These are phyloP conservation scores for Heterochromis multidens DNA, from an alignment of 2,113 vertebrate genomes.

Conservation along the genomic window DNA sequence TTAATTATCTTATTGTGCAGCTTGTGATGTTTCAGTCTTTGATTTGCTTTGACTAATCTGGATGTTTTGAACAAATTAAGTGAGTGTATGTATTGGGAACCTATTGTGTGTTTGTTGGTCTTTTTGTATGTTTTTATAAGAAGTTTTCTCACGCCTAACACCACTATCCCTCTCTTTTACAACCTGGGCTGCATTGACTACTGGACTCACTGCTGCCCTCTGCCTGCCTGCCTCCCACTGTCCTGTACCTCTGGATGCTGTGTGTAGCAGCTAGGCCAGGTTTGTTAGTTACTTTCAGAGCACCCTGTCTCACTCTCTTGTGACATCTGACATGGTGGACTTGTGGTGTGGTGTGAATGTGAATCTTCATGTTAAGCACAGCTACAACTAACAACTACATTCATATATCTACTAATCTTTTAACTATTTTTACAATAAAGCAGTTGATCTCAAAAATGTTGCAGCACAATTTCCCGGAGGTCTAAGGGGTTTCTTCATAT, in stretches of 20 bases:
- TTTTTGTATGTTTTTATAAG: neutral
- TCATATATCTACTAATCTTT: neutral
- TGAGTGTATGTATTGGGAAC: neutral
- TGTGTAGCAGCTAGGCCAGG: constrained; percentile 79
- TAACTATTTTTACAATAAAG: neutral
- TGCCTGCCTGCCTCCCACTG: constrained; percentile 54
- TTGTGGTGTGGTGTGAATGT: neutral
- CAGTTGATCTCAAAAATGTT: neutral
- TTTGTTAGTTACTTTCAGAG: constrained; percentile 62
- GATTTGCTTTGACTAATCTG: neutral
- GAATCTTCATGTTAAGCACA: neutral
- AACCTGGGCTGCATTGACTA: constrained; percentile 38
- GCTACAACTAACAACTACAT: neutral
- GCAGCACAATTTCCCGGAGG: neutral
- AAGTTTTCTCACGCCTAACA: constrained; percentile 62
- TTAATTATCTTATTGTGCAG: neutral
- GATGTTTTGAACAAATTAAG: neutral
- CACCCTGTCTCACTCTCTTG: neutral
- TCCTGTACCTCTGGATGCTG: constrained; percentile 67
- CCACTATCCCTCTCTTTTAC: constrained; percentile 70
- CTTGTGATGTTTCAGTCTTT: neutral
- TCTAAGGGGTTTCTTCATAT: neutral
- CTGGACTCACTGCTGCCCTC: constrained; percentile 64
- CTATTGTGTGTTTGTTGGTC: neutral
- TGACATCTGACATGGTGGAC: neutral